Conservation (phyloP, 2,797 vertebrate species). For the Anniella stebbinsi region DNA sequence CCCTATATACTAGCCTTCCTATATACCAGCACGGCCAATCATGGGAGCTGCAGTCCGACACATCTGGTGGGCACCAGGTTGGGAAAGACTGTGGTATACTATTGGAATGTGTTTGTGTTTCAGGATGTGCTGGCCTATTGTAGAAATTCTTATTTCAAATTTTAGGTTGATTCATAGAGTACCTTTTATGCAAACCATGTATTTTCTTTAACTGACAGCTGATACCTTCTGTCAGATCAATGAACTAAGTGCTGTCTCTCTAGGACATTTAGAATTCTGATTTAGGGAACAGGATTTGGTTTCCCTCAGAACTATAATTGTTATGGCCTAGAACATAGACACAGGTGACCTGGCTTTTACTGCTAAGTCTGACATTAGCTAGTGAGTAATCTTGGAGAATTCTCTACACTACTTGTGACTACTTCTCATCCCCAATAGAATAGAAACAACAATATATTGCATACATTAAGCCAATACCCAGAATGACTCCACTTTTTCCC, state of each 20-base stretch:
- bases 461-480: not conserved
- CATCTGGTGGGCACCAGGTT: too few species aligned
- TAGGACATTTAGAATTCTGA: conserved; percentile 21
- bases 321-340: not conserved
- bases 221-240: not conserved
- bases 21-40: too few species aligned
- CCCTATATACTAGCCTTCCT: not conserved
- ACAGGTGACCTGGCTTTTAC: not conserved
- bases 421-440: not conserved
- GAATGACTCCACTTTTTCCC: not conserved
- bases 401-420: not conserved
- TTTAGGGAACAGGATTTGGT: conserved; percentile 25
- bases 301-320: conserved; percentile 32
- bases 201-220: not conserved
- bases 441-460: not conserved
- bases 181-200: not conserved
- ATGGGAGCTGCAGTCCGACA: too few species aligned
- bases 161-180: not conserved
- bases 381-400: not conserved
- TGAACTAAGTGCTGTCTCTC: not conserved
- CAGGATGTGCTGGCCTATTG: not conserved
- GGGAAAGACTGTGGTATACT: not conserved
- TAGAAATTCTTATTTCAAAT: not conserved
- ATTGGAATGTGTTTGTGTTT: not conserved
- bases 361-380: not conserved